Base-by-base conservation (phyloP, 2,888 invertebrate species). In the Synergus umbraculus region DNA sequence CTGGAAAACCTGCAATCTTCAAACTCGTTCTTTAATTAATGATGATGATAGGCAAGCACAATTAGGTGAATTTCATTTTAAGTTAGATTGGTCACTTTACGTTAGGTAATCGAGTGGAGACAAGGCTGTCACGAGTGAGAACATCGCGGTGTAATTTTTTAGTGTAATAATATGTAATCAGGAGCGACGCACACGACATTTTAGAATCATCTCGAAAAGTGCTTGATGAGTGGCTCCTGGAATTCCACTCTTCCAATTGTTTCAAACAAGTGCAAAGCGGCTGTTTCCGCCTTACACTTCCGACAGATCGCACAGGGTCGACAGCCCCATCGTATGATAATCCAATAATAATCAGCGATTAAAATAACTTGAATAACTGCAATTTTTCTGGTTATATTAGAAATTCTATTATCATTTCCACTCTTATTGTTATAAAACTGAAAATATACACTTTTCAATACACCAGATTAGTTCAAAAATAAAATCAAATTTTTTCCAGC, bases 171-270 rank as follows among this genome's bases (percentile, higher is more conserved):
- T 18, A 22, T 67, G 22, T 67, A 67, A 67, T 67, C 18, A 67
- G 8, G 67, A 67, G 18, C 67, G 43, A 44, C 18, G 18, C 22
- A 67, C 67, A 43, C 22, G 44, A 67, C 22, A 67, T 67, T 67
- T 67, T 18, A 67, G 67, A 67, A 67, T 67, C 67, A 44, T 67
- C 44, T 67, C 43, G 44, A 67, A 67, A 67, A 67, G 67, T 44
- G 44, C 44, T 22, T 67, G 18, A 83, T 80, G 78, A 83, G 79
- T 79, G 79, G 65, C 83, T 83, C 82, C 82, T 84, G 80, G 79
- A 80, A 84, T 83, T 84, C 84, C 83, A 84, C 83, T 84, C 81
- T 83, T 84, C 83, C 84, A 84, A 84, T 84, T 84, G 80, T 81
- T 78, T 80, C 77, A 81, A 84, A 82, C 81, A 84, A 82, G 82